Base-by-base conservation (phyloP, 2,888 invertebrate genomes). In the Gonocerus acuteangulatus region DNA sequence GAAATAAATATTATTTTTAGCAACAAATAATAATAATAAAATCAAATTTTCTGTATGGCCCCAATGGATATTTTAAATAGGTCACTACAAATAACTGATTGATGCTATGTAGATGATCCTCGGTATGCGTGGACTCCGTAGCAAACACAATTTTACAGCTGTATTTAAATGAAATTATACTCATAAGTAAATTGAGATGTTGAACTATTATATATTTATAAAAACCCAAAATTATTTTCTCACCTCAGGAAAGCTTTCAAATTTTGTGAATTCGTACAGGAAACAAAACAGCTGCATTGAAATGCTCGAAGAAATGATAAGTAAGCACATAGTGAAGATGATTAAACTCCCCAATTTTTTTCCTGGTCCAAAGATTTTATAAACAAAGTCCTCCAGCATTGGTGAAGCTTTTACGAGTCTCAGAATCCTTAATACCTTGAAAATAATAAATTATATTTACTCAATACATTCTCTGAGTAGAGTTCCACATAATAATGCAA, bases 261-360 rank as follows among this genome's bases (percentile, higher is more conserved):
- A 99, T 75, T 96, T 96, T 1, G 94, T 89, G 69, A 95, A 94
- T 71, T 93, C 90, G 65, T 86, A 85, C 4, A 99, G 81, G 72
- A 91, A 96, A 73, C 99, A 99, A 74, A 99, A 99, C 34, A 99
- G 77, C 73, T 99, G 99, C 88, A 99, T 95, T 47, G 96, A 97
- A 71, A 99, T 96, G 67, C 95, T 94, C 2, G 97, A 97, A 59
- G 97, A 96, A 70, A 99, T 96, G 62, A 99, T 92, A 57, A 99
- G 79, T 73, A 99, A 84, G 74, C 97, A 97, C 91, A 97, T 95
- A 47, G 99, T 99, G 75, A 99, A 99, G 71, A 99, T 90, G 57
- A 99, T 95, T n/a, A 99, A 81, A 69, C 95, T 95, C 34, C 99
- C 99, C n/a, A 99, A 79, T 74, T 99, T 99, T 75, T 96, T 97